phyloP scores from a whole-genome alignment of 2,113 vertebrate genomes.

The Anguilla rostrata region DNA sequence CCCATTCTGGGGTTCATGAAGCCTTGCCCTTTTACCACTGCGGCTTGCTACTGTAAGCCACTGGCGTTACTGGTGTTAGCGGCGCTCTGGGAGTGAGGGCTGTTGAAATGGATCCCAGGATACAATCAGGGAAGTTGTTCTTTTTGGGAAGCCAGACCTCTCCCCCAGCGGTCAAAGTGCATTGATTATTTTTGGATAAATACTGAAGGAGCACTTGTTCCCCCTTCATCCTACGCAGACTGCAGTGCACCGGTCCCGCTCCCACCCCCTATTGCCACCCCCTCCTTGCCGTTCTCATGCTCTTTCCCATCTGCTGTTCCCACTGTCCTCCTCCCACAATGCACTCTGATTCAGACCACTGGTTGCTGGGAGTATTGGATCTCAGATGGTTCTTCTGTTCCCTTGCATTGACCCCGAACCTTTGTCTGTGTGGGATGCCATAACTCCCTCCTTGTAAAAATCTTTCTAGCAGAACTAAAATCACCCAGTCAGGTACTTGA shows the following conservation, averaged over 20 bases:
- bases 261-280: not conserved
- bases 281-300: constrained; percentile 31
- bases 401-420: not conserved
- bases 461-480: constrained; percentile 17
- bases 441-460: constrained; percentile 22
- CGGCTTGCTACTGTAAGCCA: not conserved
- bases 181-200: constrained; percentile 29
- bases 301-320: constrained; percentile 12
- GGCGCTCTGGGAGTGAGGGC: not conserved
- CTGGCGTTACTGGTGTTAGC: not conserved
- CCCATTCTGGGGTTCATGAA: no score
- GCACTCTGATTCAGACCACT: constrained; percentile 6
- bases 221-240: constrained; percentile 23
- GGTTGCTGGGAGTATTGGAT: not conserved
- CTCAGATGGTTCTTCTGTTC: not conserved
- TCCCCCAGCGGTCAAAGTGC: not conserved
- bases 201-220: constrained; percentile 22
- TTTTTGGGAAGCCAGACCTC: constrained; percentile 9
- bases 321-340: constrained; percentile 29
- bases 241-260: not conserved
- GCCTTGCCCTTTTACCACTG: not conserved
- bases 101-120: constrained; percentile 2
- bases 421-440: not conserved
- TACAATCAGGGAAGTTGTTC: constrained; percentile 12
- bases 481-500: not conserved